A percentile compares a stretch with the other conserved stretches of the same genome.
These are phyloP conservation scores for Cricetomys ansorgei DNA, from an alignment of 2,113 vertebrate species.

Conservation along the genomic window DNA sequence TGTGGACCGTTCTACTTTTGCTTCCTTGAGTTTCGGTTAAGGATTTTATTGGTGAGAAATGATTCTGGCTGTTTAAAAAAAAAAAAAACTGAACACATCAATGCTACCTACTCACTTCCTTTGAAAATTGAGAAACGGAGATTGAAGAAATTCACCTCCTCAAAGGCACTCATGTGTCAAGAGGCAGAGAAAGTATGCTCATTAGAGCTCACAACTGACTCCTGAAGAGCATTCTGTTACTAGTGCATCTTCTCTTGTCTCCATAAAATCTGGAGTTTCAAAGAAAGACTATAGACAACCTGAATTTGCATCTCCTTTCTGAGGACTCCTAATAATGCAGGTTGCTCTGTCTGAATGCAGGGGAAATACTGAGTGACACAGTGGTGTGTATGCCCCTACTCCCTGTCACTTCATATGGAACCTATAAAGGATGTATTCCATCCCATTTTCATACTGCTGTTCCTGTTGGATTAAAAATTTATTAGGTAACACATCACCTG, in stretches of 20 bases:
- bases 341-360: neutral
- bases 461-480: neutral
- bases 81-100: neutral
- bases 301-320: neutral
- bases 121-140: conserved; percentile 4
- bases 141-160: neutral
- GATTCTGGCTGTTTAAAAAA: neutral
- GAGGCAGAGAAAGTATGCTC: neutral
- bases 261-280: neutral
- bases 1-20: neutral
- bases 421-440: neutral
- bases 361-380: neutral
- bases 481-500: neutral
- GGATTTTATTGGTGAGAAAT: neutral
- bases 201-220: neutral
- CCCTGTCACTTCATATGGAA: neutral
- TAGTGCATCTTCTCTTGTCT: neutral
- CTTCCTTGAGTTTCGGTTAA: neutral
- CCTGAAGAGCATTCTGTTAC: neutral
- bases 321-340: neutral
- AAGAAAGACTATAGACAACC: neutral
- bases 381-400: neutral
- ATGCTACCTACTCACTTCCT: neutral
- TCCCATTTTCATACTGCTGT: neutral
- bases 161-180: neutral